Evolutionary conservation across 2,888 invertebrate genomes (phyloP).

Genomic region (Emmelina monodactyla): DNA sequence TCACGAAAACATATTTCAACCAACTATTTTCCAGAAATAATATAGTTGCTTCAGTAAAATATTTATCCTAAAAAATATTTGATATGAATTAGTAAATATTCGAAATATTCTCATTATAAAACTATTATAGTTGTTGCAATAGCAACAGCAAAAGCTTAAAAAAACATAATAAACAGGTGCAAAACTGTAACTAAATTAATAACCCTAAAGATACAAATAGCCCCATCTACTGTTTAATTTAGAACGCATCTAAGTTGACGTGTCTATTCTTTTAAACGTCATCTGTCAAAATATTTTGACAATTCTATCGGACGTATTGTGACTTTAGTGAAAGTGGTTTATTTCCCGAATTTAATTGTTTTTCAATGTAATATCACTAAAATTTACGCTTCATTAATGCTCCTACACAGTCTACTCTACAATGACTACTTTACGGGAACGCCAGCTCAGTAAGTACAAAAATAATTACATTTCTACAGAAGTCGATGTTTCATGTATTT

Average conservation of each 20-base stretch:
- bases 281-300: neutral
- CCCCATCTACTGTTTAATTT: no score
- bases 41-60: no score
- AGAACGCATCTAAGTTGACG: neutral
- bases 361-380: neutral
- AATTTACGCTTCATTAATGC: neutral
- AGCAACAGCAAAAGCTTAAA: no score
- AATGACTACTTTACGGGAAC: constrained; percentile 75
- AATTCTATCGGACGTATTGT: neutral
- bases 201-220: no score
- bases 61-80: no score
- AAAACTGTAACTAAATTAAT: no score
- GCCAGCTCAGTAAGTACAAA: constrained; percentile 71
- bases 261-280: neutral
- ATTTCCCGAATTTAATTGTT: neutral
- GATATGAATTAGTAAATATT: no score
- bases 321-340: neutral
- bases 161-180: no score
- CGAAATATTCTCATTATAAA: no score
- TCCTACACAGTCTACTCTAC: constrained; percentile 17
- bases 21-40: no score
- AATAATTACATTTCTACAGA: constrained; percentile 5
- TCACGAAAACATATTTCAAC: no score
- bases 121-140: no score
- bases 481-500: constrained; percentile 5